Evolutionary conservation across 2,888 invertebrate species (phyloP).

Genomic region (Andrena dorsata): DNA sequence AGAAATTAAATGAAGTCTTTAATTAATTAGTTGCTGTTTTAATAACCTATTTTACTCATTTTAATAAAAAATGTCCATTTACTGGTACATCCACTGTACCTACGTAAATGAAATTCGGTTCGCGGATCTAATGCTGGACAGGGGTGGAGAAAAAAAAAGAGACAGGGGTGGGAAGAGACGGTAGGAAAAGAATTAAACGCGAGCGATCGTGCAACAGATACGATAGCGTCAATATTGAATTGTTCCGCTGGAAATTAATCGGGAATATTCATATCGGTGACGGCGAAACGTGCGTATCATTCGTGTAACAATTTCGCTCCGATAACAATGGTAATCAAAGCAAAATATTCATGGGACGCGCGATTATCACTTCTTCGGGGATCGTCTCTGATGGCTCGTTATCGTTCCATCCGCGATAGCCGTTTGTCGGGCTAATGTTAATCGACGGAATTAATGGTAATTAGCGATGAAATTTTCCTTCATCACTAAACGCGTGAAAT

Average conservation of each 20-base stretch:
- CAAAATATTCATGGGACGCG: slow-evolving; percentile 30
- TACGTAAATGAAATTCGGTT: background rate
- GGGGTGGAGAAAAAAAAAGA: background rate
- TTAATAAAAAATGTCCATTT: too few species aligned
- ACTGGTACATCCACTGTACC: too few species aligned
- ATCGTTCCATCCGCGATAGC: slow-evolving; percentile 7
- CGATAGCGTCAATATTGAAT: slow-evolving; percentile 39
- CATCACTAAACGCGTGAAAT: background rate
- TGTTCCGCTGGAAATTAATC: slow-evolving; percentile 37
- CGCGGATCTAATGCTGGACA: background rate
- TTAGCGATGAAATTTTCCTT: slow-evolving; percentile 18
- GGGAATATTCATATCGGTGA: slow-evolving; percentile 27
- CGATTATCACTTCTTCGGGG: slow-evolving; percentile 18
- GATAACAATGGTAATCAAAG: slow-evolving; percentile 35
- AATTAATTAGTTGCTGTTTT: too few species aligned
- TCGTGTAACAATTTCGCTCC: slow-evolving; percentile 31
- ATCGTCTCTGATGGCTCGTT: slow-evolving; percentile 12
- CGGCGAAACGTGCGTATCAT: slow-evolving; percentile 31
- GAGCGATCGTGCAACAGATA: background rate
- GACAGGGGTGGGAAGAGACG: background rate
- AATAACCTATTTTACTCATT: too few species aligned
- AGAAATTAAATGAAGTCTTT: too few species aligned
- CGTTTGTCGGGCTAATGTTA: slow-evolving; percentile 8
- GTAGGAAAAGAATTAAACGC: slow-evolving; percentile 5
- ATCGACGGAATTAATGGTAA: slow-evolving; percentile 22